Base-by-base conservation (phyloP, 2,888 invertebrate genomes). In the Synergus japonicus region DNA sequence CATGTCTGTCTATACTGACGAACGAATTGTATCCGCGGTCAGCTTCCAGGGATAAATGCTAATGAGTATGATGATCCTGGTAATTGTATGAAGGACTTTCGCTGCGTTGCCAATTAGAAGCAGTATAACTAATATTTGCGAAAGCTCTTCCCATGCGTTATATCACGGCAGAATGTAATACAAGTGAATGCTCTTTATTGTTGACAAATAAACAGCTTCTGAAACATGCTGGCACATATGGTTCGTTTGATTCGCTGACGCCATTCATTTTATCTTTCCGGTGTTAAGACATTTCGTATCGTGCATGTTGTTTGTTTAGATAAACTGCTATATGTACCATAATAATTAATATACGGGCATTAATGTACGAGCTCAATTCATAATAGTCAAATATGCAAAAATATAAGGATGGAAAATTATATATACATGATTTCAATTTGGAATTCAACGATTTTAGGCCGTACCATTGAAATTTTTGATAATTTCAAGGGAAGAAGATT, bases 71-170 rank as follows among this genome's bases (percentile, higher is more conserved):
- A 69, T 54, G 73, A 73, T 73, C 22, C 49, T 29, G 37, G 15
- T 73, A 46, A 29, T 37, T 49, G 49, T 4, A 54, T 73, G 49
- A 54, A 67, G 73, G 49, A 73, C 49, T 69, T 69, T 49, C 69
- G 49, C 49, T 69, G 46, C 37, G 49, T 29, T 69, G 49, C 49
- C 69, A 69, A 69, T 69, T 69, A 69, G 69, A 69, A 69, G 46
- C 69, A 69, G 22, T 22, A 13, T 46, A 69, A 69, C 44, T 69
- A 69, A 69, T 69, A 69, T 69, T 69, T 69, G 69, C 69, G 29
- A 49, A 69, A 49, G 49, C 69, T 69, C 49, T 69, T 69, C 69
- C 49, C 49, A 69, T 69, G 46, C 46, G 46, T 69, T 69, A 49
- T 49, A 29, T 15, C 7, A 29, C 37, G 29, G 15, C 46, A 49